Percentiles rank a stretch among this genome's conserved stretches.
Conservation (phyloP, 2,797 vertebrate species). For the Ambastaia sidthimunki region DNA sequence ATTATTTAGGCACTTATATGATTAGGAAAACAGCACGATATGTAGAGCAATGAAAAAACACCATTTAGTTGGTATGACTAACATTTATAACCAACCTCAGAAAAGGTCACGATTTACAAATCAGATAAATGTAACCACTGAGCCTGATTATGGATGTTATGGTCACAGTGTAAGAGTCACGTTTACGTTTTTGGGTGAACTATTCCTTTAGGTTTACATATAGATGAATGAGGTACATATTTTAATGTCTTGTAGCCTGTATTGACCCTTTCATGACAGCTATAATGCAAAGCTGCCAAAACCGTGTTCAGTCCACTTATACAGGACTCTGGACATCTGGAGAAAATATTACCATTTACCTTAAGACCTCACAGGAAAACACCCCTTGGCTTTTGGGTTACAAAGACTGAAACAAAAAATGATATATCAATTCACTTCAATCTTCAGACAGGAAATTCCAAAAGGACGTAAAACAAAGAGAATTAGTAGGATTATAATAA, state of each 20-base stretch:
- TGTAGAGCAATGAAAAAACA: neutral
- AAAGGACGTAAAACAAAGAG: neutral
- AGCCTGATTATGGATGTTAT: neutral
- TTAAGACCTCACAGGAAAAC: slow-evolving; percentile 3
- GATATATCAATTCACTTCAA: neutral
- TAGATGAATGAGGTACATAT: neutral
- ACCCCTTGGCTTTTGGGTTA: neutral
- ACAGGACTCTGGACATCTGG: slow-evolving; percentile 18
- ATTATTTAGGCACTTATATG: neutral
- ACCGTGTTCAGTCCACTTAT: neutral
- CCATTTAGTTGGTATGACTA: neutral
- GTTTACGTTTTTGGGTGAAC: neutral
- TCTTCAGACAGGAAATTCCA: neutral
- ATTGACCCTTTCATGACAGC: neutral
- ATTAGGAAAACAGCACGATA: neutral
- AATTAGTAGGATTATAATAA: no score
- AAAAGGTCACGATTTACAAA: neutral
- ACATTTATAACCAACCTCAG: neutral
- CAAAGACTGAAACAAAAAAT: neutral
- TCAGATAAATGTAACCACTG: neutral
- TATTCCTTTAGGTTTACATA: neutral
- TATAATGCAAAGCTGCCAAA: slow-evolving; percentile 14
- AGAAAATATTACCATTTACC: slow-evolving; percentile 20
- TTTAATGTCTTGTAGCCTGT: slow-evolving; percentile 3
- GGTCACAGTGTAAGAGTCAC: no score